Evolutionary conservation across 2,113 vertebrate genomes (phyloP).

Genomic region (Carassius carassius): DNA sequence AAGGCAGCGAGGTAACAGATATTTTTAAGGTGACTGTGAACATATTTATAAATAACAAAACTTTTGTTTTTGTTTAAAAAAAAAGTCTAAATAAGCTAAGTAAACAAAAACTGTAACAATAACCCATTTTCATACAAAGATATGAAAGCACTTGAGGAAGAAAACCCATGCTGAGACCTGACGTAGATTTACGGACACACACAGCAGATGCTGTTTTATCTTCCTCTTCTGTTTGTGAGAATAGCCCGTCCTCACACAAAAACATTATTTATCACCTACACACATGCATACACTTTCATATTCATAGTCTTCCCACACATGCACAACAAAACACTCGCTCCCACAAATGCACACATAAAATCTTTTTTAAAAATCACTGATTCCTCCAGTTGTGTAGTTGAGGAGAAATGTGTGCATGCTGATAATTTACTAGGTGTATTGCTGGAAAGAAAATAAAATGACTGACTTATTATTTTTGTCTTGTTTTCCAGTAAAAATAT

Average conservation of each 20-base stretch:
- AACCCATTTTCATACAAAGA: background rate
- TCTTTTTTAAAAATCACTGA: too few relatives aligned
- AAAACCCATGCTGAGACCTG: background rate
- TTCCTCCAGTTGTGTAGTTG: too few relatives aligned
- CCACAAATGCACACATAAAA: background rate
- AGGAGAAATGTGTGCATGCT: too few relatives aligned
- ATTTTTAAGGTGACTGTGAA: background rate
- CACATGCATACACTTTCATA: background rate
- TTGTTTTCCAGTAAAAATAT: too few relatives aligned
- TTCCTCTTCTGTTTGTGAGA: background rate
- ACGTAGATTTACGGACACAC: background rate
- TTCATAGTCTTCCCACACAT: background rate
- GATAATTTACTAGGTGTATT: too few relatives aligned
- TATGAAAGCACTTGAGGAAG: background rate
- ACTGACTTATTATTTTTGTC: too few relatives aligned
- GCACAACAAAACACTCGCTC: background rate
- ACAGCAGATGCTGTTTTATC: background rate
- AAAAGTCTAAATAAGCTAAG: background rate
- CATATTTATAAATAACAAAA: background rate
- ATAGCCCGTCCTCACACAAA: background rate
- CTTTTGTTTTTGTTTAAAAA: background rate
- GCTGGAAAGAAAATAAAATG: too few relatives aligned
- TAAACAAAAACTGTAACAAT: background rate
- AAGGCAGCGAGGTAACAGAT: too few relatives aligned
- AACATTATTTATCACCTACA: conserved; percentile 9